Evolutionary conservation across 2,113 vertebrate species (phyloP), one percentile per base, ranked within the genome.

Genomic region (Falcunculus frontatus): DNA sequence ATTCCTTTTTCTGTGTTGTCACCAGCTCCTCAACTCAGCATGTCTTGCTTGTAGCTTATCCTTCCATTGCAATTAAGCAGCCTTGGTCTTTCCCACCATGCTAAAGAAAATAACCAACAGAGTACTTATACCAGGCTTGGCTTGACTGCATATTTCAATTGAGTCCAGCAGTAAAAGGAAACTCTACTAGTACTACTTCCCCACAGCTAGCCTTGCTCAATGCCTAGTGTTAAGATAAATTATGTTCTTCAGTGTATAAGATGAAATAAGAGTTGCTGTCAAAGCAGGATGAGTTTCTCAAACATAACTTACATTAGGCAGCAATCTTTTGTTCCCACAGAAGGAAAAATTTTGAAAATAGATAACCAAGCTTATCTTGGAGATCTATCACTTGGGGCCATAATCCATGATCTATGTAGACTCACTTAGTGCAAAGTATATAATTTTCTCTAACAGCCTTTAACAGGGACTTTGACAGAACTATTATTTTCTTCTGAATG

Each of bases 401-500:
- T 64, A 73, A 88, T 59, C 92, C 59, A 75, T 47, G 83, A 88
- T 67, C 72, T 77, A 11, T 42, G 44, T 52, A 86, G 52, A 57
- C n/a, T 56, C 27, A 44, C 18, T 82, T 55, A 52, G 11, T 80
- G 62, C 22, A 76, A 77, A 79, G 15, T 70, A 33, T 73, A 87
- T 68, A 0, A 87, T 84, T 97, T 94, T 87, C 90, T 95, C 91
- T 92, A 55, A 64, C 80, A 55, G 63, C 41, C 46, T 20, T 89
- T 87, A 94, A 80, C 35, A 78, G 59, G 9, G 27, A 67, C 76
- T 81, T 92, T 41, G 73, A 90, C 73, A 64, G 87, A 97, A 78
- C 87, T 94, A 69, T 67, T 95, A 96, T 96, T 96, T 95, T 75
- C 68, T 92, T 96, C 94, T 96, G 95, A 94, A 94, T 94, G 52